Base-by-base conservation (phyloP, 2,113 vertebrate genomes). In the Oxyura jamaicensis region DNA sequence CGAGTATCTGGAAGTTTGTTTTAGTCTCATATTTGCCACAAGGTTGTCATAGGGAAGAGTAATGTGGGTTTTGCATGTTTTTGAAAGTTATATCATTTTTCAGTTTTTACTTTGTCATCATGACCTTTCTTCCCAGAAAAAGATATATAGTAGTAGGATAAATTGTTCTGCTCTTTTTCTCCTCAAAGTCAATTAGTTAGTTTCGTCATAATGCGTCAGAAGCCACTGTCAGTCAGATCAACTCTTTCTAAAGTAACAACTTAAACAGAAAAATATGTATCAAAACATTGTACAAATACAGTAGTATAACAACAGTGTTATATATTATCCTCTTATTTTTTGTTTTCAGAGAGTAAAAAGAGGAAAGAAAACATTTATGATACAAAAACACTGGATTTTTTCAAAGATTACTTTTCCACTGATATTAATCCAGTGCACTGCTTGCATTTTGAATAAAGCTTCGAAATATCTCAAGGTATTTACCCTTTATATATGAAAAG, bases 101-200 rank as follows among this genome's bases (percentile, higher is more conserved):
- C 67, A 87, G 75, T 94, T 96, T 60, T 93, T 93, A 77, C 42
- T 92, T 82, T 93, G 55, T 96, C 69, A 67, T 95, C 50, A 90
- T 88, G 95, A 95, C 59, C 29, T 92, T 95, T 94, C 31, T 95
- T 83, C 76, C 67, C 77, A 87, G 80, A 81, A 86, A 73, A 92
- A 94, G 65, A 90, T 91, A 77, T n/a, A 86, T 73, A 85, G 36
- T 75, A 79, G 66, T 65, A 83, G 48, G 50, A 85, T 93, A 96
- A 84, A 91, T 96, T 91, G 82, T 96, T 96, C 84, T 73, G 78
- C 72, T 86, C 50, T 95, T 53, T 93, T 94, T 94, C 89, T 88
- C 63, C 48, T 87, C 78, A 91, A 96, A 96, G 85, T 91, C 86
- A 96, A 42, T 94, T 88, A 91, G 91, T 91, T 74, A 4, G 3